A percentile compares a stretch with the other conserved stretches of the same genome.
Evolutionary conservation across 2,888 invertebrate genomes (phyloP).

Genomic region (Tricholauxania praeusta): DNA sequence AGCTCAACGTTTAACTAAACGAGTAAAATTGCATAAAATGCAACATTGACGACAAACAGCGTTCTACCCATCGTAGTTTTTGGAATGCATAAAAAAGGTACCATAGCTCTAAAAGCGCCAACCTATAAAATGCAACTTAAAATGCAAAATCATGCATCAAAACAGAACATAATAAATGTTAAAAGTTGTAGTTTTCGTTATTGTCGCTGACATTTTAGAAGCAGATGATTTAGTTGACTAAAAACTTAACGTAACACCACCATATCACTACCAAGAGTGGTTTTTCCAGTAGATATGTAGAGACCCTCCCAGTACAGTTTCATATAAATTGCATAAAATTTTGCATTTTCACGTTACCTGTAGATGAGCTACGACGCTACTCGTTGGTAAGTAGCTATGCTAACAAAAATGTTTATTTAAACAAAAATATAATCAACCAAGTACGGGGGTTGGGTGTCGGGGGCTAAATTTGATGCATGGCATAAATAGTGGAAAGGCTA

Average conservation of each 20-base stretch:
- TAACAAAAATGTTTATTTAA: conserved; percentile 23
- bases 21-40: no score
- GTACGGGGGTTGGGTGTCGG: background rate
- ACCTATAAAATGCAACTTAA: background rate
- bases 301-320: background rate
- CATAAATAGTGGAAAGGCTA: background rate
- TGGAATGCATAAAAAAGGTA: no score
- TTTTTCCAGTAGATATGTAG: background rate
- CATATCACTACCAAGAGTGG: background rate
- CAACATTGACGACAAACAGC: no score
- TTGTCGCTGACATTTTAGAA: conserved; percentile 1
- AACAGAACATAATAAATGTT: conserved; percentile 7
- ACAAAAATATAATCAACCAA: background rate
- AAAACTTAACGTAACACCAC: background rate
- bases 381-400: background rate
- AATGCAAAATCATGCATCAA: conserved; percentile 11
- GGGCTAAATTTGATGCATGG: background rate
- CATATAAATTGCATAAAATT: conserved; percentile 11
- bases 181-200: background rate
- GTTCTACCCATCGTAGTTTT: no score
- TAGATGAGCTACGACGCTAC: background rate
- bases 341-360: conserved; percentile 16
- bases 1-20: no score
- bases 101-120: no score
- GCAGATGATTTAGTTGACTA: conserved; percentile 8